Percentiles rank a stretch among this genome's conserved stretches.
These are phyloP conservation scores for Craniophora ligustri DNA, from an alignment of 2,888 invertebrate species.

Conservation along the genomic window DNA sequence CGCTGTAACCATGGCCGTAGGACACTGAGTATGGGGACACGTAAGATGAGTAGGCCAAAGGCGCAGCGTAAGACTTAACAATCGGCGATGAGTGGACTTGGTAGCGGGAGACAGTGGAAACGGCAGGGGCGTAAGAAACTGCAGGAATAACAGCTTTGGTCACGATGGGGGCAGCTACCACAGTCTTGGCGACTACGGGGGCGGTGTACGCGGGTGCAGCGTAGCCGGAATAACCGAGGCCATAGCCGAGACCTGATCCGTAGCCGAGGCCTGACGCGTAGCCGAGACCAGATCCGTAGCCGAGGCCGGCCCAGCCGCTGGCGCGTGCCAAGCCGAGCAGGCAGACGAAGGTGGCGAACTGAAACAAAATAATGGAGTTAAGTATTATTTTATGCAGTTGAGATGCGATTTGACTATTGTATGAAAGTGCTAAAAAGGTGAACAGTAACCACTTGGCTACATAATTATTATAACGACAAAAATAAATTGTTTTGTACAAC, in stretches of 20 bases:
- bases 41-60: conserved; percentile 48
- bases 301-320: conserved; percentile 63
- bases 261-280: conserved; percentile 59
- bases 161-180: conserved; percentile 56
- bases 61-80: conserved; percentile 46
- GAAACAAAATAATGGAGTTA: conserved; percentile 42
- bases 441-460: too few relatives aligned
- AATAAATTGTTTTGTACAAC: too few relatives aligned
- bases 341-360: conserved; percentile 68
- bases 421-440: too few relatives aligned
- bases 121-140: conserved; percentile 61
- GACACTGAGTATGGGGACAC: conserved; percentile 37
- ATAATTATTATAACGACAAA: too few relatives aligned
- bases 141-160: conserved; percentile 59
- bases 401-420: too few relatives aligned
- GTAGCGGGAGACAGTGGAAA: conserved; percentile 70
- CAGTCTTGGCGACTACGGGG: conserved; percentile 50
- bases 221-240: conserved; percentile 57
- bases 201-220: conserved; percentile 58
- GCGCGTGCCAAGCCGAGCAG: conserved; percentile 67
- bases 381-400: too few relatives aligned
- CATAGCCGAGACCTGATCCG: conserved; percentile 51
- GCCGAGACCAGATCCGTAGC: conserved; percentile 54
- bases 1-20: conserved; percentile 29
- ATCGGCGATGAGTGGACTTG: conserved; percentile 63